Conservation (phyloP, 2,113 vertebrate genomes). For the Elephantulus edwardii region DNA sequence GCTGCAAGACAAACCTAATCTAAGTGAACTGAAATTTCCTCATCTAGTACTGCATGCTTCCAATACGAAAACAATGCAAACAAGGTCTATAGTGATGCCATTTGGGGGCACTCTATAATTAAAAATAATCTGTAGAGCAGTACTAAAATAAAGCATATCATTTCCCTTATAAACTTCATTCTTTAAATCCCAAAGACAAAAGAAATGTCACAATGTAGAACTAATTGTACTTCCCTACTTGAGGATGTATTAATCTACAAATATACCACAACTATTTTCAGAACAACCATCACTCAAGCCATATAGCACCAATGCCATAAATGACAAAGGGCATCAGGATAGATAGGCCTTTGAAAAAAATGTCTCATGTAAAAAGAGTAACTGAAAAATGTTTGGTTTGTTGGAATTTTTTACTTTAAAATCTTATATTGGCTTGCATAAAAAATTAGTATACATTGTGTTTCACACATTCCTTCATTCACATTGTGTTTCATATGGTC, state of each 20-base stretch:
- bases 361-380: conserved; percentile 12
- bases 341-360: conserved; percentile 9
- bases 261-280: conserved; percentile 24
- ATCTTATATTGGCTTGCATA: no score
- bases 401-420: no score
- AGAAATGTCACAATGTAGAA: conserved; percentile 41
- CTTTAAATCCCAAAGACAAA: conserved; percentile 41
- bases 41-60: conserved; percentile 8
- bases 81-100: neutral
- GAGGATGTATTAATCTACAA: conserved; percentile 19
- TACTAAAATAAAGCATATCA: neutral
- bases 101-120: conserved; percentile 1
- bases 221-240: conserved; percentile 36
- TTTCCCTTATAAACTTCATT: conserved; percentile 22
- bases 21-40: neutral
- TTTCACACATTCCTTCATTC: no score
- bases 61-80: conserved; percentile 36
- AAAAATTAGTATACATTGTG: no score
- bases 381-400: no score
- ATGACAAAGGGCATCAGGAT: no score
- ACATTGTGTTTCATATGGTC: no score
- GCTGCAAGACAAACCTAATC: neutral
- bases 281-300: conserved; percentile 21
- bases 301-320: conserved; percentile 45
- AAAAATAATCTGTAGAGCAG: neutral